phyloP scores from a whole-genome alignment of 2,113 vertebrate genomes.

The Oncorhynchus keta region DNA sequence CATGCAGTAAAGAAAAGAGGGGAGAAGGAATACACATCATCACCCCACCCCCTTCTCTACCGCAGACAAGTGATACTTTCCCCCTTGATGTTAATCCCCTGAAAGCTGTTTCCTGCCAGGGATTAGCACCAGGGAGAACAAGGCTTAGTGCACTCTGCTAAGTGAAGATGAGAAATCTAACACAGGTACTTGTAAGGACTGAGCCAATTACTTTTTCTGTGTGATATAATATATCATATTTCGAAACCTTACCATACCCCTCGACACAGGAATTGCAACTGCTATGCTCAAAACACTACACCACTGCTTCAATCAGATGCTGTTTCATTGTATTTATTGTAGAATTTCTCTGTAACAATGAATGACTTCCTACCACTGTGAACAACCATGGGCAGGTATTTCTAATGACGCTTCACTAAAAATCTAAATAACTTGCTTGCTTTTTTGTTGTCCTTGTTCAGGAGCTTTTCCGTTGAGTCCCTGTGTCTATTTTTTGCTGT shows the following conservation, averaged over 20 bases:
- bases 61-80: constrained; percentile 30
- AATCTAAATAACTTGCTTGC: constrained; percentile 48
- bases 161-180: constrained; percentile 69
- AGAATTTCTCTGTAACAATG: not conserved
- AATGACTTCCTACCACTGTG: not conserved
- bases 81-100: constrained; percentile 73
- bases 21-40: constrained; percentile 12
- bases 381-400: not conserved
- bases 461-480: constrained; percentile 51
- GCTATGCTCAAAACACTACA: not conserved
- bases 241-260: constrained; percentile 36
- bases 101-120: constrained; percentile 73
- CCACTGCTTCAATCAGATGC: not conserved
- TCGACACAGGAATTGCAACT: not conserved
- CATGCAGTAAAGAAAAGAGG: constrained; percentile 16
- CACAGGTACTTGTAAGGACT: constrained; percentile 67
- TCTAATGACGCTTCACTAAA: constrained; percentile 29
- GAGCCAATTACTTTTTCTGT: constrained; percentile 56
- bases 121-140: constrained; percentile 72
- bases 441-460: constrained; percentile 61
- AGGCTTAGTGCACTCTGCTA: constrained; percentile 66
- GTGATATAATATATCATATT: constrained; percentile 46
- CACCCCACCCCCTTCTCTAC: not conserved
- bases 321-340: not conserved
- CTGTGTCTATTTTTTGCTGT: constrained; percentile 48